Evolutionary conservation across 2,113 vertebrate species (phyloP).

Genomic region (Podocnemis expansa): DNA sequence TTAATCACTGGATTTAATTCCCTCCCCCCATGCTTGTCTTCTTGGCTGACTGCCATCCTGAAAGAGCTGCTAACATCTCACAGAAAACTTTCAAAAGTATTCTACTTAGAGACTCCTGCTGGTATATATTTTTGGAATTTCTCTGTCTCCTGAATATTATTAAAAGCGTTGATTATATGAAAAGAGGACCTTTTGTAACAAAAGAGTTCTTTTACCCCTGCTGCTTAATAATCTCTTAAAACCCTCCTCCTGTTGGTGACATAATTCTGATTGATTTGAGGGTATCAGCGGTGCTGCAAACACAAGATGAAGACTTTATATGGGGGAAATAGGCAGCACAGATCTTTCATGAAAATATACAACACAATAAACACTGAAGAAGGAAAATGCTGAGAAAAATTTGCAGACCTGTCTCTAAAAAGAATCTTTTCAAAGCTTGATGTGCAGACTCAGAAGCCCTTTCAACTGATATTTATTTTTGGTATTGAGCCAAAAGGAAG

Average conservation of each 20-base stretch:
- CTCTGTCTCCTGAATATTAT: neutral
- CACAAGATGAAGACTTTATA: conserved; percentile 14
- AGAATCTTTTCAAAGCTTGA: neutral
- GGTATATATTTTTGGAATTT: neutral
- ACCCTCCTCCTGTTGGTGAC: conserved; percentile 14
- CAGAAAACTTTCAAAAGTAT: neutral
- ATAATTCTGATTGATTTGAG: conserved; percentile 31
- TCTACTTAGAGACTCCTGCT: neutral
- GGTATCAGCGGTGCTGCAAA: conserved; percentile 27
- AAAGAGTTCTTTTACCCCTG: neutral
- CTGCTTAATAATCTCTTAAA: conserved; percentile 40
- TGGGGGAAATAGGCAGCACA: neutral
- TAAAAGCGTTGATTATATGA: neutral
- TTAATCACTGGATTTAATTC: neutral
- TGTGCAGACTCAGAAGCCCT: neutral
- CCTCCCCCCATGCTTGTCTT: neutral
- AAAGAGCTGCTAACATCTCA: neutral
- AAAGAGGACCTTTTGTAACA: neutral
- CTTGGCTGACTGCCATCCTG: neutral
- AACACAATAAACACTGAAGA: neutral
- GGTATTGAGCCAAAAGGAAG: neutral
- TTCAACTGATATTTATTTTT: neutral
- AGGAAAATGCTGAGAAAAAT: neutral
- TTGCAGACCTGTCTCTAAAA: neutral
- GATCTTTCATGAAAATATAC: neutral